Conservation (phyloP, 2,888 invertebrate genomes). For the Tineola bisselliella region DNA sequence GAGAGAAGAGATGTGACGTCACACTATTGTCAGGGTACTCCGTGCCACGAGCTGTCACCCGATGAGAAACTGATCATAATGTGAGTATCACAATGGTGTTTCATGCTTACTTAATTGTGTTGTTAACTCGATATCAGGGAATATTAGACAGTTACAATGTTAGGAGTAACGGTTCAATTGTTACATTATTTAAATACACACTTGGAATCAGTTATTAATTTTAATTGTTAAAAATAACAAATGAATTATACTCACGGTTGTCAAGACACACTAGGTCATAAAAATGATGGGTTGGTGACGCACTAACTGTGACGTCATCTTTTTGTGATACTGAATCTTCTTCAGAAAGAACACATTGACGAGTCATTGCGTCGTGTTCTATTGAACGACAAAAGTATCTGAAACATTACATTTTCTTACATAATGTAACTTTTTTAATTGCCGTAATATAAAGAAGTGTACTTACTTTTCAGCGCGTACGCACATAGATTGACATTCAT, state of each 20-base stretch:
- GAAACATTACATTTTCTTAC: conserved; percentile 17
- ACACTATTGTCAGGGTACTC: conserved; percentile 90
- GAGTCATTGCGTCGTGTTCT: conserved; percentile 87
- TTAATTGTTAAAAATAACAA: not conserved
- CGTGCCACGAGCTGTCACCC: conserved; percentile 82
- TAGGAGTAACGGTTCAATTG: too few relatives aligned
- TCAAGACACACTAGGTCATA: conserved; percentile 90
- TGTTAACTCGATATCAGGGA: not conserved
- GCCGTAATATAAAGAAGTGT: not conserved
- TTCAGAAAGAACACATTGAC: conserved; percentile 88
- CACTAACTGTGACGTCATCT: conserved; percentile 86
- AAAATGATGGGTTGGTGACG: conserved; percentile 86
- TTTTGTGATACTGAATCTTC: conserved; percentile 91
- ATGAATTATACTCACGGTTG: conserved; percentile 77
- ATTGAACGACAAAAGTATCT: conserved; percentile 89
- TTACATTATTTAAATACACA: too few relatives aligned
- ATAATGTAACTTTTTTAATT: conserved; percentile 1
- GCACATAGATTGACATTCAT: conserved; percentile 90
- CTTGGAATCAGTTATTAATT: not conserved
- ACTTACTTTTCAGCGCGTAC: conserved; percentile 84
- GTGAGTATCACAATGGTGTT: conserved; percentile 50
- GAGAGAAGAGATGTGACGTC: conserved; percentile 84
- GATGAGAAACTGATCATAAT: conserved; percentile 65
- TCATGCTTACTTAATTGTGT: conserved; percentile 27
- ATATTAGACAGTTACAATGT: not conserved